phyloP scores from a whole-genome alignment of 2,888 invertebrate genomes.

The Pecten maximus region DNA sequence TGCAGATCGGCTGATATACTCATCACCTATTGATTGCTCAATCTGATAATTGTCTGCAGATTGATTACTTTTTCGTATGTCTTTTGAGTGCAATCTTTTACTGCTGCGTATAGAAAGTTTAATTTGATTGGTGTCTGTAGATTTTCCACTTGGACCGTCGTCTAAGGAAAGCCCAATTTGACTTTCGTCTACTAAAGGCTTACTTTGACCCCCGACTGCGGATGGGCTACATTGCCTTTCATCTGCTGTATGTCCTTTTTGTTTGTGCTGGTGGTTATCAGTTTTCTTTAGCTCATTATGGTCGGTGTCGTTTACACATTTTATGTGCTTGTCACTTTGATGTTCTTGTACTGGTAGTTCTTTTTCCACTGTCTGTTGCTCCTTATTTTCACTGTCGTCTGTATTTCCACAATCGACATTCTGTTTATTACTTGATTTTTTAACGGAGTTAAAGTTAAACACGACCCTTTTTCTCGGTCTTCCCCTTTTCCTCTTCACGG shows the following conservation, averaged over 20 bases:
- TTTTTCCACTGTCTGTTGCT: neutral
- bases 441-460: neutral
- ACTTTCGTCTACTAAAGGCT: neutral
- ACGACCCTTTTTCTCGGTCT: neutral
- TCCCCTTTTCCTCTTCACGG: neutral
- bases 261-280: neutral
- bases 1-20: neutral
- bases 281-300: neutral
- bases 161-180: too few species aligned
- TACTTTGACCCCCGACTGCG: neutral
- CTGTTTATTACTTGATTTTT: neutral
- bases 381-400: neutral
- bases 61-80: neutral
- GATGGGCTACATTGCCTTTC: neutral
- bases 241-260: neutral
- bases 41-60: neutral
- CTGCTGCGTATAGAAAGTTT: too few species aligned
- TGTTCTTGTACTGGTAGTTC: neutral
- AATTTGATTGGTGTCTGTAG: neutral
- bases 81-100: too few species aligned
- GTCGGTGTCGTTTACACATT: neutral
- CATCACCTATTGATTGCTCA: neutral
- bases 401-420: neutral
- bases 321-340: neutral
- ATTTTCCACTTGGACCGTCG: neutral